A percentile compares a stretch with the other conserved stretches of the same genome.
Conservation (phyloP, 2,797 vertebrate species). For the Premnoplex brunnescens region DNA sequence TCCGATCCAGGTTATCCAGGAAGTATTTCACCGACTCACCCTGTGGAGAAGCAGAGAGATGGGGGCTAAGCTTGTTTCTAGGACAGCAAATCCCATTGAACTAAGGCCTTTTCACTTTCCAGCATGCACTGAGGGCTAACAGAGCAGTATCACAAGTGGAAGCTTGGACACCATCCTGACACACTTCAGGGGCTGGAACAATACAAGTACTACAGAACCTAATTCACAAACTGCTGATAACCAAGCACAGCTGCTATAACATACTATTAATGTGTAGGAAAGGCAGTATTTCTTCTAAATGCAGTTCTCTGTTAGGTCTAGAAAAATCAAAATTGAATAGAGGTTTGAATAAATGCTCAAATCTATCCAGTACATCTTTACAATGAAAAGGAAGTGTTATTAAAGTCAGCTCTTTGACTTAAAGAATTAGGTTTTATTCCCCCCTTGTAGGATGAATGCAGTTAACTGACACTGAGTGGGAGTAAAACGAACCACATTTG, state of each 20-base stretch:
- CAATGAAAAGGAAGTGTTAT: not conserved
- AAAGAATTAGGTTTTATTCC: not conserved
- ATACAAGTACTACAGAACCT: not conserved
- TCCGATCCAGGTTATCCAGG: conserved; percentile 95
- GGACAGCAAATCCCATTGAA: not conserved
- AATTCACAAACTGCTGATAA: not conserved
- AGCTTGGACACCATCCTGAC: not conserved
- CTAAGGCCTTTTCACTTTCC: not conserved
- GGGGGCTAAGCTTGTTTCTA: not conserved
- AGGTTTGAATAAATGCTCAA: not conserved
- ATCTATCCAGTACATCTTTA: not conserved
- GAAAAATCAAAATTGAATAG: not conserved
- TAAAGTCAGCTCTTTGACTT: not conserved
- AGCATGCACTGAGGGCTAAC: not conserved
- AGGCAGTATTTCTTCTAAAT: not conserved
- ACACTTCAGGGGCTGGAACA: not conserved
- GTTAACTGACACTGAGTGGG: not conserved
- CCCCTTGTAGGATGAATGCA: not conserved
- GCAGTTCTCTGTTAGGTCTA: not conserved
- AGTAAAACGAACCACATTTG: not conserved
- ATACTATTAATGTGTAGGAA: accelerated
- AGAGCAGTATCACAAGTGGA: not conserved
- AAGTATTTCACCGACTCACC: conserved; percentile 98
- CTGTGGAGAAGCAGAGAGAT: conserved; percentile 72
- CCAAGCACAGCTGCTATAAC: not conserved